Conservation (phyloP, 2,888 invertebrate genomes). For the Leptinotarsa rubiginosa region DNA sequence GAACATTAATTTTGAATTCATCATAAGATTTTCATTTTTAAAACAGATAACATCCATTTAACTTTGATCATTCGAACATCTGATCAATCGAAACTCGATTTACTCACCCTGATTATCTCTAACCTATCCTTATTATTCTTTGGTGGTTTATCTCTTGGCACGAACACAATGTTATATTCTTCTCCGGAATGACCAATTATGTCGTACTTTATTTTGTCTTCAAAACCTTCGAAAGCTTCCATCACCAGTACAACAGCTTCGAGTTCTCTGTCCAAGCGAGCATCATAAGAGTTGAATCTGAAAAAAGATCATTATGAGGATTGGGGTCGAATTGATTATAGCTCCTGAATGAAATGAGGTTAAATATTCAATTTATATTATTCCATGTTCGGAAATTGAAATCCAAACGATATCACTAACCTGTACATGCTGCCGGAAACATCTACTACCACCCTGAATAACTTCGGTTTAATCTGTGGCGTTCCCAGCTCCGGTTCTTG, state of each 20-base stretch:
- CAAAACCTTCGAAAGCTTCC: conserved; percentile 91
- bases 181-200: conserved; percentile 96
- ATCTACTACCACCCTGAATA: conserved; percentile 87
- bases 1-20: not conserved
- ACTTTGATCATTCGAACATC: not conserved
- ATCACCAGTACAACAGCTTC: conserved; percentile 90
- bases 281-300: conserved; percentile 86
- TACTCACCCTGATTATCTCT: conserved; percentile 76
- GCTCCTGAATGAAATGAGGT: too few relatives aligned
- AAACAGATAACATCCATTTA: not conserved
- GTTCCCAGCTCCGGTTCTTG: conserved; percentile 90
- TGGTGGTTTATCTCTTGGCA: conserved; percentile 79
- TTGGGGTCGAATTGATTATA: too few relatives aligned
- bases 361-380: too few relatives aligned
- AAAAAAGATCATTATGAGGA: not conserved
- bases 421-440: conserved; percentile 98
- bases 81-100: not conserved
- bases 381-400: too few relatives aligned
- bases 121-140: conserved; percentile 89
- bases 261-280: conserved; percentile 89
- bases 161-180: conserved; percentile 78
- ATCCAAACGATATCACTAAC: not conserved
- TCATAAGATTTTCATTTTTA: too few relatives aligned
- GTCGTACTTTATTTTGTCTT: conserved; percentile 91
- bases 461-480: conserved; percentile 89